Base-by-base conservation (phyloP, 92 coral and sea anemone genomes). In the Desmophyllum pertusum region DNA sequence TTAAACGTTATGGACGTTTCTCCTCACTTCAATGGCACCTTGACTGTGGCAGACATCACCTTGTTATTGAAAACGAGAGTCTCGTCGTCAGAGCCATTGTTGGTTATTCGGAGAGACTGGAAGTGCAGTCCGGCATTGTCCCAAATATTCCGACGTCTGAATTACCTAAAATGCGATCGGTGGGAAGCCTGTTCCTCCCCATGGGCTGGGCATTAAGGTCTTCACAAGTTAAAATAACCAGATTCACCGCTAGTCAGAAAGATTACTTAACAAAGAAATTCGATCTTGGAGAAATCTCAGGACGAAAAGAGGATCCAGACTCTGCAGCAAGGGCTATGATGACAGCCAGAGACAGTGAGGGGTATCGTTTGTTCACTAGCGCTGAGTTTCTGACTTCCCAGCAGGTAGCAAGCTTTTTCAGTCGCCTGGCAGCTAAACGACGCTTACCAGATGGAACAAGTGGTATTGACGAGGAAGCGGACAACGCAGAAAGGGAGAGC, bases 351-450 rank as follows among this genome's bases (percentile, higher is more conserved):
- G 73, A 40, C 3, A 42, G 6, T 45, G 57, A 45, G 1, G 88
- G 83, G 41, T 77, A 85, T 6, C 77, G 83, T 1, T 50, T 85
- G 41, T 85, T 85, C 59, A 43, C 51, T 61, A 51, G 78, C 65
- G 72, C 73, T 18, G 72, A 81, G 52, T 74, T 73, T 50, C 69
- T 81, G 5, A 86, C 86, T 41, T 14, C 69, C 64, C 86, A 81
- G 62, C 90, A 87, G 43, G 51, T 87, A 25, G 38, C 77, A 33
- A 73, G 77, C 86, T 81, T 81, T 23, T 87, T 81, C 51, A 79
- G 86, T 29, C 83, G 86, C 3, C 42, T 87, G 40, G 80, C 86
- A 5, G 75, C 90, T 19, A 83, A 83, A n/a, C 61, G 51, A 62
- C 57, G 68, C 7, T 83, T 74, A 73, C 70, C 50, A 17, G 46